Percentiles rank a stretch among this genome's conserved stretches.
Evolutionary conservation across 2,888 invertebrate species (phyloP).

Genomic region (Cephonodes hylas): DNA sequence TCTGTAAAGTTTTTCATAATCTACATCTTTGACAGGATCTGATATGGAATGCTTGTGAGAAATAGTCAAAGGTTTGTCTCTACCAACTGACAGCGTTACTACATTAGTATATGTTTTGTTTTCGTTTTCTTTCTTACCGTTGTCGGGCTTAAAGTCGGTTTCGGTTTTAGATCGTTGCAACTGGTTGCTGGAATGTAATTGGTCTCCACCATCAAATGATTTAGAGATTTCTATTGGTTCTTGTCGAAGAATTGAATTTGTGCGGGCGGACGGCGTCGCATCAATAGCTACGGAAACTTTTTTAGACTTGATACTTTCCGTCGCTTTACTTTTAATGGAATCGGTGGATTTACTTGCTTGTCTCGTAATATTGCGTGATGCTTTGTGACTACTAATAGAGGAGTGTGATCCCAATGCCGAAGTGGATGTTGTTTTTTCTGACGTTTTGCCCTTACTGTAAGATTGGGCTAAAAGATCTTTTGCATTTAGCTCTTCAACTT

Average conservation of each 20-base stretch:
- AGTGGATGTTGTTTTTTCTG: constrained; percentile 72
- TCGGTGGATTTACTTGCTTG: constrained; percentile 66
- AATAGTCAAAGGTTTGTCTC: constrained; percentile 70
- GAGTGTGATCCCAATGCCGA: constrained; percentile 73
- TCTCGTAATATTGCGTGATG: constrained; percentile 47
- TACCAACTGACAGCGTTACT: constrained; percentile 58
- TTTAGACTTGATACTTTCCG: constrained; percentile 76
- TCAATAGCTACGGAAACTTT: constrained; percentile 90
- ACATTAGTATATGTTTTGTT: constrained; percentile 61
- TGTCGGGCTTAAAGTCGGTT: constrained; percentile 51
- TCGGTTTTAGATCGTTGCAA: constrained; percentile 70
- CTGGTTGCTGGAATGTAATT: constrained; percentile 57
- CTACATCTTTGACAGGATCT: constrained; percentile 84
- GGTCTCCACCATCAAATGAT: constrained; percentile 75
- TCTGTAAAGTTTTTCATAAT: constrained; percentile 64
- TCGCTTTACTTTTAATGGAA: constrained; percentile 66
- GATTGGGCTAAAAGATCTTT: constrained; percentile 45
- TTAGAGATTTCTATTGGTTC: constrained; percentile 88
- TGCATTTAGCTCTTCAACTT: constrained; percentile 39
- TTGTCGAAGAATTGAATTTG: constrained; percentile 86
- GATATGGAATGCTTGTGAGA: constrained; percentile 85
- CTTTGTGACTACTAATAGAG: constrained; percentile 62
- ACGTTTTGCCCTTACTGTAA: constrained; percentile 57
- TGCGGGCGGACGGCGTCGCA: constrained; percentile 88
- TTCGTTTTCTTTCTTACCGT: constrained; percentile 29